Percentiles rank a stretch among this genome's conserved stretches.
These are phyloP conservation scores for Prunella strophiata DNA, from an alignment of 2,797 vertebrate genomes.

Conservation along the genomic window DNA sequence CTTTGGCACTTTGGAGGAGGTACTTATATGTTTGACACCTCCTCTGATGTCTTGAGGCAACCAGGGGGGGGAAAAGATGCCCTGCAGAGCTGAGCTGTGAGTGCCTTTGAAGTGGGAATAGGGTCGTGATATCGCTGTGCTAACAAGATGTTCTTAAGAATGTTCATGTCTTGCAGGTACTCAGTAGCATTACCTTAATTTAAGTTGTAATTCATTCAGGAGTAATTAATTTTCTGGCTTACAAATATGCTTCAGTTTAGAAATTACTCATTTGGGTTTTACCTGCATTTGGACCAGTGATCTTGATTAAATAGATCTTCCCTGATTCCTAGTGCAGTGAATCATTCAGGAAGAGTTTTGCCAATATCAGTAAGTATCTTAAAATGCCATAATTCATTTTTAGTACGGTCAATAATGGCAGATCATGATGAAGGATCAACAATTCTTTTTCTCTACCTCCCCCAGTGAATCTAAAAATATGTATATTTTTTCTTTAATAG, in stretches of 20 bases:
- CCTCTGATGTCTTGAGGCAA: neutral
- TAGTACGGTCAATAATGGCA: neutral
- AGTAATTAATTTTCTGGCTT: neutral
- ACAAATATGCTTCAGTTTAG: neutral
- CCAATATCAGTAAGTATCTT: neutral
- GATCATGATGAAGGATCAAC: neutral
- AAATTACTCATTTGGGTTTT: neutral
- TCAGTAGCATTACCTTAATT: neutral
- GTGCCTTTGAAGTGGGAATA: neutral
- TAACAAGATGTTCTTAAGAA: neutral
- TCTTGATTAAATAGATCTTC: neutral
- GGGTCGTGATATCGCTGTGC: rapidly evolving
- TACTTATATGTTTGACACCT: neutral
- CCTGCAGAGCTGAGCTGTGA: neutral
- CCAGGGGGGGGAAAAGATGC: neutral
- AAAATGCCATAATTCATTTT: neutral
- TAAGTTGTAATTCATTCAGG: neutral
- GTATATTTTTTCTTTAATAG: neutral
- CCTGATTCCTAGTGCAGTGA: neutral
- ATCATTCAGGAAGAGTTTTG: neutral
- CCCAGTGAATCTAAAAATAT: neutral
- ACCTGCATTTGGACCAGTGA: neutral
- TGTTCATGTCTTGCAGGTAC: neutral
- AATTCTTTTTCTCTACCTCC: neutral
- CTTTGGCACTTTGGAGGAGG: neutral